These are phyloP conservation scores for Oxygymnocypris stewartii DNA, from an alignment of 2,113 vertebrate species.

Conservation along the genomic window DNA sequence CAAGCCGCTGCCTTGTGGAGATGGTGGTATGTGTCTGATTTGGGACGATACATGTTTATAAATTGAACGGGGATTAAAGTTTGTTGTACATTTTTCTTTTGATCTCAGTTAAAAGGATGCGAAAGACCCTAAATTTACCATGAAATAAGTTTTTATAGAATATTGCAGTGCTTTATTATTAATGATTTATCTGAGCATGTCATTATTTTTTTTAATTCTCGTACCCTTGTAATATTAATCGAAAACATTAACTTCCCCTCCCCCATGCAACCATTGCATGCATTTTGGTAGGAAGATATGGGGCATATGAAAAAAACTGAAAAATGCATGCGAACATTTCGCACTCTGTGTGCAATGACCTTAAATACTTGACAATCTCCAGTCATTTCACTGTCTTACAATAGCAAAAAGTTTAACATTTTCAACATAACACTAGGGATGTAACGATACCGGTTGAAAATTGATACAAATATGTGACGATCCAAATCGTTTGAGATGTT, in stretches of 20 bases:
- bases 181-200: not conserved
- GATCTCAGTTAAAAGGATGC: not conserved
- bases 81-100: not conserved
- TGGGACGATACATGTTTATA: not conserved
- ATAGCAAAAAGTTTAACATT: not conserved
- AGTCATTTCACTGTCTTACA: not conserved
- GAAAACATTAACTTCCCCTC: too few species aligned
- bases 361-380: not conserved
- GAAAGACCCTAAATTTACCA: not conserved
- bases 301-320: too few species aligned
- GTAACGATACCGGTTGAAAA: too few species aligned
- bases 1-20: conserved; percentile 89
- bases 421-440: too few species aligned
- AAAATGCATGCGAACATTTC: too few species aligned
- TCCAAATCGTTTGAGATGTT: too few species aligned
- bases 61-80: not conserved
- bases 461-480: too few species aligned
- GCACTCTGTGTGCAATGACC: too few species aligned
- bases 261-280: too few species aligned
- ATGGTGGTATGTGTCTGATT: conserved; percentile 77
- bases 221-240: too few species aligned
- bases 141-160: not conserved
- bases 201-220: too few species aligned
- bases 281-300: too few species aligned
- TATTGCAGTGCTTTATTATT: not conserved